A percentile compares a stretch with the other conserved stretches of the same genome.
These are phyloP conservation scores for Apodemia mormo DNA, from an alignment of 2,888 invertebrate species.

Conservation along the genomic window DNA sequence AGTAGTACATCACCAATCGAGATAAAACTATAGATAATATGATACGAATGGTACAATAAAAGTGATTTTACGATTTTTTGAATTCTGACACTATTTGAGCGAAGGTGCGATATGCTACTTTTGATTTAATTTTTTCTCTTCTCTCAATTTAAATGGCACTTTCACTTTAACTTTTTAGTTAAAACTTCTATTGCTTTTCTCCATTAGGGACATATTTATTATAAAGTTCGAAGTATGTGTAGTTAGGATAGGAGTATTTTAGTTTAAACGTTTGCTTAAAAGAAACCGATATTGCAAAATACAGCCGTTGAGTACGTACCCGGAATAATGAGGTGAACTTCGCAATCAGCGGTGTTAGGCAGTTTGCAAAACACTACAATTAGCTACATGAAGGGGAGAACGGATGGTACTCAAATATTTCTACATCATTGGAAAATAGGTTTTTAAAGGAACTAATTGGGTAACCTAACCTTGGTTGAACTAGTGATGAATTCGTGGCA, in stretches of 20 bases:
- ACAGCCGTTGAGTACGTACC: neutral
- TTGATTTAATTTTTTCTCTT: too few species aligned
- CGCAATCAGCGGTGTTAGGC: neutral
- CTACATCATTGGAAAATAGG: conserved; percentile 17
- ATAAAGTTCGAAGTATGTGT: neutral
- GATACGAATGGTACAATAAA: too few species aligned
- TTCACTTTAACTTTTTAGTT: too few species aligned
- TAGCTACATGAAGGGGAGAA: conserved; percentile 11
- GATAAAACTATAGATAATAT: too few species aligned
- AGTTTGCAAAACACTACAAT: conserved; percentile 14
- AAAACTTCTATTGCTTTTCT: too few species aligned
- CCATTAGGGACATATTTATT: too few species aligned
- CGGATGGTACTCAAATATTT: conserved; percentile 5
- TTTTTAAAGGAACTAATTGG: neutral
- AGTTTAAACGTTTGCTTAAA: neutral
- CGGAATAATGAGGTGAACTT: conserved; percentile 12
- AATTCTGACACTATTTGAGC: too few species aligned
- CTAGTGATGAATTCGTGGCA: neutral
- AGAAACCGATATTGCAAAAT: conserved; percentile 9
- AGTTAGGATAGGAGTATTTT: neutral
- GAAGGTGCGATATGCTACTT: too few species aligned
- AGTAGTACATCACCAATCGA: too few species aligned
- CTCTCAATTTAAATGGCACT: too few species aligned
- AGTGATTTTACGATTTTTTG: too few species aligned
- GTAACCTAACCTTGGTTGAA: neutral